Evolutionary conservation across 2,888 invertebrate genomes (phyloP).

Genomic region (Crossocerus cetratus): DNA sequence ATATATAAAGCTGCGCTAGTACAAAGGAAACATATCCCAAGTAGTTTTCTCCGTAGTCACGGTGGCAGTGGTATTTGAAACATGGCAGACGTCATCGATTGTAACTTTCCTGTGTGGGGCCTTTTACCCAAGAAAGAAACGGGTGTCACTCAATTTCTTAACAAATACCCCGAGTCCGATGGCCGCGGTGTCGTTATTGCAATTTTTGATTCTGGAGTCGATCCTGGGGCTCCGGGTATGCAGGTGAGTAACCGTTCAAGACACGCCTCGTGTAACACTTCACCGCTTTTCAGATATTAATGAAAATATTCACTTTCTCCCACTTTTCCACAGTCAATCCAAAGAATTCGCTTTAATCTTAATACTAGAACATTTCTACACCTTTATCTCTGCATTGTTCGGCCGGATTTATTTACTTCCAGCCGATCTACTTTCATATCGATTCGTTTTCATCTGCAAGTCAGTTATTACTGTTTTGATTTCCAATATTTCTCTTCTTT

Average conservation of each 20-base stretch:
- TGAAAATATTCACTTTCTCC: no score
- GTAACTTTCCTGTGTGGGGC: constrained; percentile 89
- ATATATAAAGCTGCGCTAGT: constrained; percentile 65
- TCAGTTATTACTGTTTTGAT: no score
- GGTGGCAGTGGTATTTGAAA: constrained; percentile 67
- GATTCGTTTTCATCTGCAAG: no score
- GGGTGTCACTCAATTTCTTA: constrained; percentile 90
- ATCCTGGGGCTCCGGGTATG: constrained; percentile 96
- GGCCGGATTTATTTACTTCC: no score
- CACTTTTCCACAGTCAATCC: no score
- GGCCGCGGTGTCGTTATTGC: constrained; percentile 95
- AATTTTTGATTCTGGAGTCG: constrained; percentile 98
- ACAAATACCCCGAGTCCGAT: constrained; percentile 93
- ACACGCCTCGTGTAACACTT: constrained; percentile 36
- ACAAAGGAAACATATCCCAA: constrained; percentile 65
- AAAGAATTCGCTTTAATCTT: no score
- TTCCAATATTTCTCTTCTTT: no score
- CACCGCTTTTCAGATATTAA: constrained; percentile 8
- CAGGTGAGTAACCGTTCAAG: constrained; percentile 81
- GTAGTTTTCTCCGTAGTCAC: constrained; percentile 63
- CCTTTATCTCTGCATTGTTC: neutral
- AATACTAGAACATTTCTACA: no score
- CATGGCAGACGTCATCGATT: constrained; percentile 76
- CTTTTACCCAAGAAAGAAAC: constrained; percentile 97
- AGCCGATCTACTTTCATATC: no score